Evolutionary conservation across 35 echinoderm and acorn worm species (phyloP).

Genomic region (Chiridota heheva): DNA sequence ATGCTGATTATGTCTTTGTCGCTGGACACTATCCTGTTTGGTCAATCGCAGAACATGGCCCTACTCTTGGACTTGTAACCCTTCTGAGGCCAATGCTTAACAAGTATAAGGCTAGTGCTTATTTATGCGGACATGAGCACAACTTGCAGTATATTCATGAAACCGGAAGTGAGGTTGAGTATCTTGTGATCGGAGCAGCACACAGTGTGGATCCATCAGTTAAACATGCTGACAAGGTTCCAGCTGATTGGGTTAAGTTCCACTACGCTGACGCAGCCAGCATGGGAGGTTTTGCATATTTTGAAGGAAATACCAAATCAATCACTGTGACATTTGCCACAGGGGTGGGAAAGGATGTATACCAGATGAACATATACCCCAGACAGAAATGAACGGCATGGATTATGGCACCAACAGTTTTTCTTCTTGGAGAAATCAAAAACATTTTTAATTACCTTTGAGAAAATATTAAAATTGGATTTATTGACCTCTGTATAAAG

Average conservation of each 20-base stretch:
- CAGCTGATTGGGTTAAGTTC: conserved; percentile 60
- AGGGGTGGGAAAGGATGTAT: conserved; percentile 81
- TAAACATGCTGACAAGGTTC: conserved; percentile 50
- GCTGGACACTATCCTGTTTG: conserved; percentile 96
- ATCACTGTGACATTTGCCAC: conserved; percentile 79
- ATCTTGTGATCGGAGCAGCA: conserved; percentile 87
- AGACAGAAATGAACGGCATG: no score
- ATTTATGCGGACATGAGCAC: conserved; percentile 95
- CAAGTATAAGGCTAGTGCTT: conserved; percentile 88
- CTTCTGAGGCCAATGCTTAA: conserved; percentile 63
- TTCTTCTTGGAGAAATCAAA: no score
- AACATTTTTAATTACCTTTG: no score
- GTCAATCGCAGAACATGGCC: conserved; percentile 96
- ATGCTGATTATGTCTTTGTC: conserved; percentile 80
- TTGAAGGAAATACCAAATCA: conserved; percentile 39
- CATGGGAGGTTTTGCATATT: conserved; percentile 84
- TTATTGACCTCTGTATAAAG: no score
- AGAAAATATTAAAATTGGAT: no score
- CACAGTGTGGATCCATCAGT: conserved; percentile 64
- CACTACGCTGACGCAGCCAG: conserved; percentile 60
- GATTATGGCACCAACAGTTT: no score
- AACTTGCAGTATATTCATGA: conserved; percentile 90
- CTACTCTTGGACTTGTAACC: conserved; percentile 63
- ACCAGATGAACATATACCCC: conserved; percentile 58
- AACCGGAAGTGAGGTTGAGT: conserved; percentile 68